Conservation (phyloP, 2,888 invertebrate species). For the Calliphora vomitoria region DNA sequence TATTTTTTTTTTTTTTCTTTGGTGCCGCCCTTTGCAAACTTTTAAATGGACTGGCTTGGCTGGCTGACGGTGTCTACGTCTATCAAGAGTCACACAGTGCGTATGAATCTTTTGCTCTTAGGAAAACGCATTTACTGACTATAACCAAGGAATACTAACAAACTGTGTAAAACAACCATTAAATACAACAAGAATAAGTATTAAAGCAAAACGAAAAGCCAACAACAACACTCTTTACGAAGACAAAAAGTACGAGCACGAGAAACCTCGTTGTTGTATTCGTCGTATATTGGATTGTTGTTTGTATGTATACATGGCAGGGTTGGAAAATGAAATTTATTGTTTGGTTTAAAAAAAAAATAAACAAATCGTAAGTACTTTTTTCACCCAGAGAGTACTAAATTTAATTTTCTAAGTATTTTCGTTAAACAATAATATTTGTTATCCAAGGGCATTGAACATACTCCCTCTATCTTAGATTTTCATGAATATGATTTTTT, state of each 20-base stretch:
- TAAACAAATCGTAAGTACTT: not conserved
- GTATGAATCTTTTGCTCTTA: conserved; percentile 70
- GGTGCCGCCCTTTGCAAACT: conserved; percentile 73
- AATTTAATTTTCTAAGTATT: not conserved
- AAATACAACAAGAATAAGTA: conserved; percentile 37
- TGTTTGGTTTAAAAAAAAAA: no score
- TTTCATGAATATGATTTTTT: no score
- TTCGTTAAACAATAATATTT: no score
- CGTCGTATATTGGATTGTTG: not conserved
- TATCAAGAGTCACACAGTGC: conserved; percentile 69
- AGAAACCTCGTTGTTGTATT: conserved; percentile 21
- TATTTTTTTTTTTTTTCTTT: conserved; percentile 32
- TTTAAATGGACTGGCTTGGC: conserved; percentile 45
- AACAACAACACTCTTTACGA: conserved; percentile 32
- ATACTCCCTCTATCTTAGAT: no score
- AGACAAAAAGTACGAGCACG: conserved; percentile 24
- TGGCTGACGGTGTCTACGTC: conserved; percentile 43
- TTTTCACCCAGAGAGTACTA: not conserved
- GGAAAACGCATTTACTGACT: conserved; percentile 68
- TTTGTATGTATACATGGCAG: conserved; percentile 8
- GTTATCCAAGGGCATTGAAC: no score
- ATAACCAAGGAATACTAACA: conserved; percentile 56
- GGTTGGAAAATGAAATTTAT: not conserved
- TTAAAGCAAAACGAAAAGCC: conserved; percentile 7
- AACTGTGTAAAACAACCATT: conserved; percentile 34